These are phyloP conservation scores for Campylomormyrus numenius DNA, from an alignment of 2,113 vertebrate genomes.

Conservation along the genomic window DNA sequence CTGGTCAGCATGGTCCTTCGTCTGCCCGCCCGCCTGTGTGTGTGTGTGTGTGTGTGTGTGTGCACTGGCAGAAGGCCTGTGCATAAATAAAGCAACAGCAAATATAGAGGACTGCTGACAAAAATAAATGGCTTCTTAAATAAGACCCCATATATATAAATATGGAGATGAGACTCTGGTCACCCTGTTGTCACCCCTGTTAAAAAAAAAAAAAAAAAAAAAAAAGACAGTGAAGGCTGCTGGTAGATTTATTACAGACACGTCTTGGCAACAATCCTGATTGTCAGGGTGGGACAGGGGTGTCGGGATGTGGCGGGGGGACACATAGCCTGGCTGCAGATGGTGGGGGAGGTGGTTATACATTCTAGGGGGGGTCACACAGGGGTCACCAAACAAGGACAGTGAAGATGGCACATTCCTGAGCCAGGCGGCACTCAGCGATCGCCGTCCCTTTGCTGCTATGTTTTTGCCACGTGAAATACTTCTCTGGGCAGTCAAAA, in stretches of 20 bases:
- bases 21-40: no score
- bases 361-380: constrained; percentile 6
- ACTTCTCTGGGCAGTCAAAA: background rate
- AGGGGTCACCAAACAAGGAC: constrained; percentile 14
- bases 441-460: background rate
- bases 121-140: constrained; percentile 25
- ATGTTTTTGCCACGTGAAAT: background rate
- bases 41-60: background rate
- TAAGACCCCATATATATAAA: constrained; percentile 19
- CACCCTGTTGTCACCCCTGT: constrained; percentile 11
- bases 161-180: constrained; percentile 14
- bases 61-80: background rate
- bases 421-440: background rate
- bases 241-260: constrained; percentile 7
- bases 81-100: constrained; percentile 20
- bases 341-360: background rate
- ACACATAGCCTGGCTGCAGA: background rate
- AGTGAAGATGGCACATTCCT: background rate
- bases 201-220: background rate
- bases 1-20: background rate
- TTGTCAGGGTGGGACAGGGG: background rate
- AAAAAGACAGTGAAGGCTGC: background rate
- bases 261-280: background rate
- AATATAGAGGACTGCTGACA: constrained; percentile 16
- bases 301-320: background rate